These are phyloP conservation scores for Antheraea assamensis DNA, from an alignment of 2,888 invertebrate species.

Conservation along the genomic window DNA sequence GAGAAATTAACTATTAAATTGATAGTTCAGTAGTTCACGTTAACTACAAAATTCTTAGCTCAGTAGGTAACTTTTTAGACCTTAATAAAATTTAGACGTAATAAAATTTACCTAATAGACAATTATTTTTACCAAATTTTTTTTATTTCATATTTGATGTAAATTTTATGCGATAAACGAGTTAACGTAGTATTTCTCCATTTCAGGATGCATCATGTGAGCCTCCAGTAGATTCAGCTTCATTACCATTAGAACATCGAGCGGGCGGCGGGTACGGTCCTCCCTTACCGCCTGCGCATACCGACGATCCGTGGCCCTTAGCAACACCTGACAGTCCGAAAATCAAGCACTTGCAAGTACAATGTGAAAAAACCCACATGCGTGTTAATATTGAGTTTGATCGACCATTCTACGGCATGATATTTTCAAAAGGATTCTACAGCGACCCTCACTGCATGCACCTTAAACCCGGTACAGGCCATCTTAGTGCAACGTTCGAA, in stretches of 20 bases:
- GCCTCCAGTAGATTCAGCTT: conserved; percentile 90
- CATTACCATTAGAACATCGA: conserved; percentile 91
- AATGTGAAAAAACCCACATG: conserved; percentile 98
- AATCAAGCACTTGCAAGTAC: conserved; percentile 96
- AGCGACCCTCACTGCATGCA: conserved; percentile 96
- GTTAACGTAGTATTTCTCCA: conserved; percentile 29
- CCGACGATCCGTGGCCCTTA: conserved; percentile 94
- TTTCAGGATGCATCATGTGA: conserved; percentile 90
- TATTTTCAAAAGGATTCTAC: conserved; percentile 97
- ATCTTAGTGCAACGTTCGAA: conserved; percentile 95
- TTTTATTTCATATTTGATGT: not conserved
- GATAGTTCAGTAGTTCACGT: conserved; percentile 13
- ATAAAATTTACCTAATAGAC: not conserved
- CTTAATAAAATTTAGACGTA: too few species aligned
- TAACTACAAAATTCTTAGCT: not conserved
- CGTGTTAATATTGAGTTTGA: conserved; percentile 97
- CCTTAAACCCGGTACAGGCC: conserved; percentile 94
- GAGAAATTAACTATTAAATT: conserved; percentile 9
- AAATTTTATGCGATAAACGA: not conserved
- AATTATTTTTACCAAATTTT: not conserved
- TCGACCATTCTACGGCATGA: conserved; percentile 97
- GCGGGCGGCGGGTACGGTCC: conserved; percentile 90
- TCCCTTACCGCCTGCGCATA: conserved; percentile 81
- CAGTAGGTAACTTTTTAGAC: not conserved
- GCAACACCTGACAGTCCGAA: conserved; percentile 95